Percentiles rank a stretch among this genome's conserved stretches.
These are phyloP conservation scores for Dinothrombium tinctorium DNA, from an alignment of 1,140 invertebrate species.

Conservation along the genomic window DNA sequence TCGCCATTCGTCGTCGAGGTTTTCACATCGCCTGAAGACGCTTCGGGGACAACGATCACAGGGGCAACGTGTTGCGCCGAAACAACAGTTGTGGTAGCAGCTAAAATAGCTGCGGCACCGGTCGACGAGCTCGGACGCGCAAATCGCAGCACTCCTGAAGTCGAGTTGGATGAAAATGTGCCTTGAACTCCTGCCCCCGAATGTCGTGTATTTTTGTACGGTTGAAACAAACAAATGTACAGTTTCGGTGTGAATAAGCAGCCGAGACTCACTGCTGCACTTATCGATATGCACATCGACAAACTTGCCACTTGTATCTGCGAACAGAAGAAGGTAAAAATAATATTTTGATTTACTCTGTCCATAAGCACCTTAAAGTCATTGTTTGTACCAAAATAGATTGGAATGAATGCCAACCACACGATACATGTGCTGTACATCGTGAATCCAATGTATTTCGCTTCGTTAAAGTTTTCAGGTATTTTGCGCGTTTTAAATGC, in stretches of 20 bases:
- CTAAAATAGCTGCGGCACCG: background rate
- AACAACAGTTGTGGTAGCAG: slow-evolving; percentile 1
- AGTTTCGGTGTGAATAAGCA: slow-evolving; percentile 56
- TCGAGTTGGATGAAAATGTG: slow-evolving; percentile 1
- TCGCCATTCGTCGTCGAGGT: slow-evolving; percentile 10
- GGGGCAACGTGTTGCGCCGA: slow-evolving; percentile 2
- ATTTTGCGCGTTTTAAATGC: slow-evolving; percentile 47
- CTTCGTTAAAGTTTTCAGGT: slow-evolving; percentile 45
- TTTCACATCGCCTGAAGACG: slow-evolving; percentile 6
- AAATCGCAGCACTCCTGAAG: slow-evolving; percentile 5
- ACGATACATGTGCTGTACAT: slow-evolving; percentile 52
- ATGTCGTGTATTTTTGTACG: slow-evolving; percentile 42
- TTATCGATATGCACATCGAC: slow-evolving; percentile 56
- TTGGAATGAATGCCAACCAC: slow-evolving; percentile 43
- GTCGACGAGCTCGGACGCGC: slow-evolving; percentile 1
- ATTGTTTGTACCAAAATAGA: slow-evolving; percentile 38
- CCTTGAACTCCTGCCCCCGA: background rate
- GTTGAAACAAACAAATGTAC: slow-evolving; percentile 46
- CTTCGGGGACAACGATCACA: slow-evolving; percentile 5
- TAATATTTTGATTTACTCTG: background rate
- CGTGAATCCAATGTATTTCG: slow-evolving; percentile 41
- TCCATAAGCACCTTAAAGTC: slow-evolving; percentile 33
- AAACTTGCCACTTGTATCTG: slow-evolving; percentile 50
- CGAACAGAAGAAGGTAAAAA: slow-evolving; percentile 29
- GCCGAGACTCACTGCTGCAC: slow-evolving; percentile 44